Evolutionary conservation across 2,888 invertebrate species (phyloP), one percentile per base, ranked within the genome.

Genomic region (Drosophila mulleri): DNA sequence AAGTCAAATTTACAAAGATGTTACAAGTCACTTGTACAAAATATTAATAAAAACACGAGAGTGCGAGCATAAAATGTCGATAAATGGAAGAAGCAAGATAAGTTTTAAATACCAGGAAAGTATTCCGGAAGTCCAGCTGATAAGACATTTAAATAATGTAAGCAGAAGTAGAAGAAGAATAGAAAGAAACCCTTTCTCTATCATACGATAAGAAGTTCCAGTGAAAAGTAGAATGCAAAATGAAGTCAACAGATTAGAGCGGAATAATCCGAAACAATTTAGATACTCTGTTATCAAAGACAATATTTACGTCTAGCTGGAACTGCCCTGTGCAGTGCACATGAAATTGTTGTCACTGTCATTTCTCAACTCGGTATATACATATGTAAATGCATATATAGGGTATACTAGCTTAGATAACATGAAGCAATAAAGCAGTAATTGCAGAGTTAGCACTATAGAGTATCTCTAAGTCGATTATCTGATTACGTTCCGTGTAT

Each of bases 241-340:
- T 12, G 35, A 45, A 35, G 52, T 6, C 11, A 35, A 23, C 35
- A 23, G 29, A 18, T 48, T 64, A 16, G 11, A 11, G 12, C 14
- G 48, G 12, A 65, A 35, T 42, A 32, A 39, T 29, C 26, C 20
- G 6, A 20, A 12, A 9, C n/a, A 32, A 48, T 48, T 63, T 26
- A 45, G 37, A 32, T 53, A 11, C 1, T 9, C 8, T 18, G 29
- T 53, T 67, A 66, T 66, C 67, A 67, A 32, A 41, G n/a, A 39
- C 20, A 12, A 32, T 37, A 41, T 39, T 63, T 63, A 47, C 23
- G 39, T 47, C 41, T 56, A 45, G 41, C 26, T 26, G 11, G 4
- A 56, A 26, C 42, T 35, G 29, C 18, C 18, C n/a, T 47, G 20
- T 29, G n/a, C 26, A 48, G 29, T 12, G 4, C 18, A 50, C 6